Conservation (phyloP, 2,888 invertebrate species). For the Stenotaenia linearis region DNA sequence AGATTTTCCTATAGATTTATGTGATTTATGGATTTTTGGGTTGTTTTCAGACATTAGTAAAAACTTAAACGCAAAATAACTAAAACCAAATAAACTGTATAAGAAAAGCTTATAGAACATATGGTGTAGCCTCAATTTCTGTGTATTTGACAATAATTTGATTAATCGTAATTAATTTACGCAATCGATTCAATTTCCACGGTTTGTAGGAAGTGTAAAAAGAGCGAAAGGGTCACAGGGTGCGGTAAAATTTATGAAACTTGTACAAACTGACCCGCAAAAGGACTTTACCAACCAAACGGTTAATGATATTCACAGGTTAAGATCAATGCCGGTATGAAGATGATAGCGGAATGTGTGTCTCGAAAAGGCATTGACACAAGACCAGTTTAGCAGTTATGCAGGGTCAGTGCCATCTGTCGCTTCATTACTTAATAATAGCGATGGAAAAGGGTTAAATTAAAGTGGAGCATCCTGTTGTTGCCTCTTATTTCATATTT, state of each 20-base stretch:
- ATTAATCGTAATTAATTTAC: too few species aligned
- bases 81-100: too few species aligned
- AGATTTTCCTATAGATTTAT: too few species aligned
- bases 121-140: too few species aligned
- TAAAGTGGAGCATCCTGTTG: slow-evolving; percentile 11
- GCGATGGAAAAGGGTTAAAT: background rate
- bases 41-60: too few species aligned
- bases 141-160: too few species aligned
- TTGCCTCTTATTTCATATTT: background rate
- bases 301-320: slow-evolving; percentile 23
- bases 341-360: slow-evolving; percentile 13
- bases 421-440: slow-evolving; percentile 1
- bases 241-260: background rate
- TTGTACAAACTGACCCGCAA: background rate
- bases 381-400: background rate
- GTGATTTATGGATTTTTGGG: too few species aligned
- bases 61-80: too few species aligned
- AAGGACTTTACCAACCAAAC: background rate
- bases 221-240: slow-evolving; percentile 6
- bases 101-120: too few species aligned
- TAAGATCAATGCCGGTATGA: background rate
- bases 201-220: background rate
- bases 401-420: background rate
- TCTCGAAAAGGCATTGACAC: background rate
- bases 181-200: too few species aligned